Evolutionary conservation across 2,797 vertebrate genomes (phyloP).

Genomic region (Hemibagrus guttatus): DNA sequence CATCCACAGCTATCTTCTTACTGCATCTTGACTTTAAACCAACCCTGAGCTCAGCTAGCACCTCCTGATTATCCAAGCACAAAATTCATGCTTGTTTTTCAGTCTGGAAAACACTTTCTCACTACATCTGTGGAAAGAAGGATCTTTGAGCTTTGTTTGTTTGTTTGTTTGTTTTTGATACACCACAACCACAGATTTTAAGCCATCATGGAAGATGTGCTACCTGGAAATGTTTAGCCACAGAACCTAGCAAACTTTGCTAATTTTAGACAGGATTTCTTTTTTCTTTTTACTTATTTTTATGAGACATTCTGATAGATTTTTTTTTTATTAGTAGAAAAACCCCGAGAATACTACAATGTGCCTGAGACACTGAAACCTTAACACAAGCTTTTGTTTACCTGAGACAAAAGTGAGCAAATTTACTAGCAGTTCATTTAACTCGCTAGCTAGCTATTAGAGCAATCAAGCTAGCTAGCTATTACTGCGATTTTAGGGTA

Average conservation of each 20-base stretch:
- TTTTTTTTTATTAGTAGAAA: background rate
- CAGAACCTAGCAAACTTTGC: background rate
- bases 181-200: background rate
- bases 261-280: background rate
- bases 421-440: background rate
- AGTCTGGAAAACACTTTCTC: background rate
- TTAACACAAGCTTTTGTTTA: background rate
- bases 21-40: background rate
- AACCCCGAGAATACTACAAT: background rate
- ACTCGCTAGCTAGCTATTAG: background rate
- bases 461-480: no score
- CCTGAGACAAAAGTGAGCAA: background rate
- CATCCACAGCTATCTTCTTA: background rate
- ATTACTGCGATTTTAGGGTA: background rate
- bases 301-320: background rate
- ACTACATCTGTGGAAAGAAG: background rate
- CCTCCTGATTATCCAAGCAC: background rate
- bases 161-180: background rate
- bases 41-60: background rate
- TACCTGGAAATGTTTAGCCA: background rate
- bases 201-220: background rate
- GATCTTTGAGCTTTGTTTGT: background rate
- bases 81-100: background rate
- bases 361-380: background rate
- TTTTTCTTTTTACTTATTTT: background rate